A percentile compares a stretch with the other conserved stretches of the same genome.
phyloP scores from a whole-genome alignment of 30 jellyfish, hydroid and myxozoan genomes.

The Cassiopea xamachana region DNA sequence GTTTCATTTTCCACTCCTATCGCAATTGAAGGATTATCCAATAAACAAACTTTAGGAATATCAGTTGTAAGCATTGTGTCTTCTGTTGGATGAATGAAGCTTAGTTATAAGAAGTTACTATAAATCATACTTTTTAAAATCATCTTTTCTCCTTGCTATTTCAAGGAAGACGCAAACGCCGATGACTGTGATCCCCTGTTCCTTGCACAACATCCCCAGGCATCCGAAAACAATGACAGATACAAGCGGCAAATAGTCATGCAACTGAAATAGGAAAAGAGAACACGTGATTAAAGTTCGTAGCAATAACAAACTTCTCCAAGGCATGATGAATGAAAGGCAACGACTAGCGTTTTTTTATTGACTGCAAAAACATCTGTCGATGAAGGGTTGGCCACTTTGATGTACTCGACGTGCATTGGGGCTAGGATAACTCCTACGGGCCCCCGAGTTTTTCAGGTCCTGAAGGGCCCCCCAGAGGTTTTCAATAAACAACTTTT shows the following conservation, averaged over 20 bases:
- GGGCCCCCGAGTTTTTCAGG: too few relatives aligned
- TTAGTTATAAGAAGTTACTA: neutral
- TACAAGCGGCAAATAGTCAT: neutral
- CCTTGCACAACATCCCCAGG: constrained; percentile 83
- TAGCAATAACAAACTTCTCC: too few relatives aligned
- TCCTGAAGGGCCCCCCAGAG: too few relatives aligned
- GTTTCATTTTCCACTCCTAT: neutral
- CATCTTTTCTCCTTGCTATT: constrained; percentile 15
- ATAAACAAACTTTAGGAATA: neutral
- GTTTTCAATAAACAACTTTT: too few relatives aligned
- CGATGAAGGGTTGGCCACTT: too few relatives aligned
- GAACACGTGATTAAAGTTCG: neutral
- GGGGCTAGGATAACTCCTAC: too few relatives aligned
- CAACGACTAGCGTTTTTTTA: too few relatives aligned
- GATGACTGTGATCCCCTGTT: constrained; percentile 83
- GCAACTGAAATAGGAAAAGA: constrained; percentile 14
- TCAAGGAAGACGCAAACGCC: constrained; percentile 81
- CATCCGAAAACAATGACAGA: constrained; percentile 46
- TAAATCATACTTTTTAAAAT: neutral
- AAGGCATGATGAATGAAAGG: too few relatives aligned
- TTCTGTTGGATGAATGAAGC: neutral
- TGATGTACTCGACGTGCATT: too few relatives aligned
- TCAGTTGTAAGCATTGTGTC: neutral
- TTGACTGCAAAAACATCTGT: too few relatives aligned
- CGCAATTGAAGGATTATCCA: neutral